phyloP scores from a whole-genome alignment of 2,888 invertebrate species.

The Metacarcinus magister region DNA sequence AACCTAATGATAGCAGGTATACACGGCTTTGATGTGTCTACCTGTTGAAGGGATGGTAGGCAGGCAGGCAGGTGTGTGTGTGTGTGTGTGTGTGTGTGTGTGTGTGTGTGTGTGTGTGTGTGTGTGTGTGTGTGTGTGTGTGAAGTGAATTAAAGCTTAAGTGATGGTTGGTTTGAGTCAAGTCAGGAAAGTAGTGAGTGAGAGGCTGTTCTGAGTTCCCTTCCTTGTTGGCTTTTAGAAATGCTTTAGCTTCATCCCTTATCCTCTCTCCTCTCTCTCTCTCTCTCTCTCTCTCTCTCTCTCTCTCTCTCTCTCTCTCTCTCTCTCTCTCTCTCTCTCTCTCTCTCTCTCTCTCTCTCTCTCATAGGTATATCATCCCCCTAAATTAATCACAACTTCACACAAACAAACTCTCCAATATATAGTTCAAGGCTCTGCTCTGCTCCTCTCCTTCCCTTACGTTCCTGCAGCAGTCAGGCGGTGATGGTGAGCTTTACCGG shows the following conservation, averaged over 20 bases:
- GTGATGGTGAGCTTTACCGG: not conserved
- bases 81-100: slow-evolving; percentile 31
- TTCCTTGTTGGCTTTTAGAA: not conserved
- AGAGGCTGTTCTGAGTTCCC: not conserved
- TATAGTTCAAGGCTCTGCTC: not conserved
- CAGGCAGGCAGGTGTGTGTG: not conserved
- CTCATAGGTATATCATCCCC: not conserved
- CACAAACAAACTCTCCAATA: not conserved
- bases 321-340: slow-evolving; percentile 57
- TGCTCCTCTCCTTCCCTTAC: not conserved
- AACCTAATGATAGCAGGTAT: not conserved
- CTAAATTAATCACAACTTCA: not conserved
- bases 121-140: slow-evolving; percentile 29
- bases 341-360: slow-evolving; percentile 54
- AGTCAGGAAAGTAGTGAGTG: not conserved
- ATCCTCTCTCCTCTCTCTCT: slow-evolving; percentile 14
- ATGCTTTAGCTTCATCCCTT: not conserved
- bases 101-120: slow-evolving; percentile 48
- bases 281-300: slow-evolving; percentile 38
- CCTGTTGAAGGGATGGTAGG: not conserved
- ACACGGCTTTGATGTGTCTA: not conserved
- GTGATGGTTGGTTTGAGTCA: not conserved
- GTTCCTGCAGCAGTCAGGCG: not conserved
- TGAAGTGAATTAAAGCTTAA: not conserved
- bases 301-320: slow-evolving; percentile 57